phyloP scores from a whole-genome alignment of 2,113 vertebrate genomes.

The Colaptes auratus region DNA sequence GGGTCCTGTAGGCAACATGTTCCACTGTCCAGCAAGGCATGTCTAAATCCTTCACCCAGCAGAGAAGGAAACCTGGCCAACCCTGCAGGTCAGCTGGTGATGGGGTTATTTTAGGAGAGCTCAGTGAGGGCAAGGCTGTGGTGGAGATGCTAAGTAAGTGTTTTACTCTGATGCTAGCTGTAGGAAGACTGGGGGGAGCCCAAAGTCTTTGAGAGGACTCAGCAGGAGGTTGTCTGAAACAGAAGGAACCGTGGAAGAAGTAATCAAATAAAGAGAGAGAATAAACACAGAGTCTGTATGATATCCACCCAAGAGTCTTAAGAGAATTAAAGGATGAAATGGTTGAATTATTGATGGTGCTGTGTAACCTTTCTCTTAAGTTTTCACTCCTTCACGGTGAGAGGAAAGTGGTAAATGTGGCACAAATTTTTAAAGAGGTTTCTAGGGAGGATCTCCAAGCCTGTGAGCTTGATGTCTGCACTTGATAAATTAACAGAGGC shows the following conservation, averaged over 20 bases:
- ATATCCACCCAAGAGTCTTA: not conserved
- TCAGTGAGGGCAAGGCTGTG: not conserved
- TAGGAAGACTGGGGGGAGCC: not conserved
- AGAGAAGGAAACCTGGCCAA: not conserved
- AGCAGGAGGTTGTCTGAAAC: not conserved
- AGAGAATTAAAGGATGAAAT: not conserved
- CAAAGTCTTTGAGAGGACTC: not conserved
- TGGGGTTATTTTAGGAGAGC: not conserved
- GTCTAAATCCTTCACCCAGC: not conserved
- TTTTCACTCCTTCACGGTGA: not conserved
- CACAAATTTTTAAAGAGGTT: not conserved
- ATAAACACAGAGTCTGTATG: not conserved
- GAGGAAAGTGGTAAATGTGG: not conserved
- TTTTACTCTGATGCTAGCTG: not conserved
- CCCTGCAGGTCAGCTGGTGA: not conserved
- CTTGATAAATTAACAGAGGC: not conserved
- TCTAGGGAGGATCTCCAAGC: not conserved
- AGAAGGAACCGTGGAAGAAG: not conserved
- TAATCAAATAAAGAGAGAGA: not conserved
- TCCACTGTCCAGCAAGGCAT: not conserved
- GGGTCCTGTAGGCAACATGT: not conserved
- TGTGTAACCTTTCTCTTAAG: not conserved
- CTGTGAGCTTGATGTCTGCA: not conserved
- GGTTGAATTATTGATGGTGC: not conserved
- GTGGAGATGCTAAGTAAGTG: not conserved